Evolutionary conservation across 1,140 invertebrate genomes (phyloP), one percentile per base, ranked within the genome.

Genomic region (Wiebesia pumilae): DNA sequence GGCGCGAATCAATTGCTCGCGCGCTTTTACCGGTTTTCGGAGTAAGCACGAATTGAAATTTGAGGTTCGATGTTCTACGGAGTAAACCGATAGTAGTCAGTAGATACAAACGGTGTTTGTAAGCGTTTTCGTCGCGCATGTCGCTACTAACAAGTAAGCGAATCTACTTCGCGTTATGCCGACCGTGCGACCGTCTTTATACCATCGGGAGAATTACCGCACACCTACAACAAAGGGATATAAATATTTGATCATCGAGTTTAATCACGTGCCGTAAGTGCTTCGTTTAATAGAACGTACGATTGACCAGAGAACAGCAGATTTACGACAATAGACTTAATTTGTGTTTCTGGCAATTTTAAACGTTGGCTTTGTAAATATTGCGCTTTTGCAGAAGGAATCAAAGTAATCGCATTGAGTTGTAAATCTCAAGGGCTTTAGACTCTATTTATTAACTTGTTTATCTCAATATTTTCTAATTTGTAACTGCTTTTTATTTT

Each of bases 181-280:
- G 9, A 69, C 65, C 30, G 65, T 69, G 30, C 33, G 33, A 69
- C 65, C 33, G 10, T 24, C 38, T 73, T 40, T 40, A 40, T 40
- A 73, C 38, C 40, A 73, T 27, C 21, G 0, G n/a, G n/a, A 6
- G 19, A 73, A 73, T 73, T 73, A 73, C 38, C 69, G 40, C 40
- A 10, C 16, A 73, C 35, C 40, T 73, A 73, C 69, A 40, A 73
- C 35, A 73, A 73, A 73, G 38, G 69, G 40, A 73, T 73, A 73
- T 40, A 7, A 73, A 73, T 73, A 40, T 40, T 40, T 1, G 19
- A 73, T 73, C 69, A 40, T 27, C 14, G 69, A 73, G 40, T 73
- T 73, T 40, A 40, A 40, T 73, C 69, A 24, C 40, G 69, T 73
- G 7, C 35, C 4, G 14, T 9, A 33, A 7, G 67, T 69, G 30